A percentile compares a stretch with the other conserved stretches of the same genome.
Conservation (phyloP, 2,797 vertebrate genomes). For the Malacoraja senta region DNA sequence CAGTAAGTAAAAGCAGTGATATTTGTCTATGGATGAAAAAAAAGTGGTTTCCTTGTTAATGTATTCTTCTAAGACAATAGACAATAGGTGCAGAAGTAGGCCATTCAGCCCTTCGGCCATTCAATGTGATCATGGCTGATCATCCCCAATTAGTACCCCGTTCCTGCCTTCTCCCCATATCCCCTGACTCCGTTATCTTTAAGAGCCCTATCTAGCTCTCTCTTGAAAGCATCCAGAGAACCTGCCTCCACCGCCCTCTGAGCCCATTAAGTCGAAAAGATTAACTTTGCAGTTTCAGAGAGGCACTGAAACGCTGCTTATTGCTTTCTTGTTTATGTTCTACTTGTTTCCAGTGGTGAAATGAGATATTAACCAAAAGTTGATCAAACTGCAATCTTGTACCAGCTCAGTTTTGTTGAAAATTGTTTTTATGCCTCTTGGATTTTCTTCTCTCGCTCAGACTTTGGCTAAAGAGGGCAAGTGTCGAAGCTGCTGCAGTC, state of each 20-base stretch:
- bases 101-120: too few species aligned
- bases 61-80: not conserved
- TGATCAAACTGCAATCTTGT: not conserved
- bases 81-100: too few species aligned
- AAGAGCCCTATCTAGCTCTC: too few species aligned
- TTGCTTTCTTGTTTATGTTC: not conserved
- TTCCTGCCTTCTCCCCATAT: too few species aligned
- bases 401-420: not conserved
- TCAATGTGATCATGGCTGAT: too few species aligned
- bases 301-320: not conserved
- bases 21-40: not conserved
- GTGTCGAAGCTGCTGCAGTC: too few species aligned
- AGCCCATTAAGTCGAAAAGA: not conserved
- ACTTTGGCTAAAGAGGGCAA: not conserved
- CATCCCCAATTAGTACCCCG: too few species aligned
- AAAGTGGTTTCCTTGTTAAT: not conserved
- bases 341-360: not conserved
- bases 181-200: too few species aligned
- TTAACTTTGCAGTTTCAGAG: not conserved
- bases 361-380: not conserved
- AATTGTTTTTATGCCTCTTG: not conserved
- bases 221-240: too few species aligned
- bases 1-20: slow-evolving; percentile 62
- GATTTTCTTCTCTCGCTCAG: not conserved
- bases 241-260: too few species aligned